A percentile compares a stretch with the other conserved stretches of the same genome.
Evolutionary conservation across 2,113 vertebrate genomes (phyloP).

Genomic region (Holacanthus passer): DNA sequence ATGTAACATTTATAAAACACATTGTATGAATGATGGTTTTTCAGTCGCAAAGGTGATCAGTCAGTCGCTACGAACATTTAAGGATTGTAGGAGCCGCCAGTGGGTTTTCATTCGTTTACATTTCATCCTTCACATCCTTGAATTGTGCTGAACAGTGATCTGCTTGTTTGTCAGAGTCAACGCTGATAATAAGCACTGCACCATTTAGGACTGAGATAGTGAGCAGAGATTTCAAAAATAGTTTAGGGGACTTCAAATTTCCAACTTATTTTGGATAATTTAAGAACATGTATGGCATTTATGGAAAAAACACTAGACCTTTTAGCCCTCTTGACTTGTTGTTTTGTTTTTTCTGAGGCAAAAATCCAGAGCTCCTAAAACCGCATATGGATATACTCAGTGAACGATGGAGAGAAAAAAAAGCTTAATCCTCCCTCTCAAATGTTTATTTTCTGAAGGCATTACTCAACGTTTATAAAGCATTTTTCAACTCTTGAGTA

Average conservation of each 20-base stretch:
- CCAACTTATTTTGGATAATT: constrained; percentile 39
- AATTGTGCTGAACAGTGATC: constrained; percentile 5
- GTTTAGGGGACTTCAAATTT: constrained; percentile 12
- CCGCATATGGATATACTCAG: constrained; percentile 55
- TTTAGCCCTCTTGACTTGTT: constrained; percentile 56
- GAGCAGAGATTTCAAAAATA: constrained; percentile 32
- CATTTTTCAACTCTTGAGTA: constrained; percentile 48
- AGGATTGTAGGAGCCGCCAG: background rate
- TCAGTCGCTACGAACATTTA: background rate
- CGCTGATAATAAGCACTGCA: background rate
- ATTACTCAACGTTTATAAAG: constrained; percentile 56
- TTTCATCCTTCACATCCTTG: constrained; percentile 13
- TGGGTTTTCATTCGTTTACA: background rate
- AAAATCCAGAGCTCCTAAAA: constrained; percentile 40
- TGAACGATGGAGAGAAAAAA: constrained; percentile 21
- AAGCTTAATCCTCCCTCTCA: constrained; percentile 41
- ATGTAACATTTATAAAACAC: background rate
- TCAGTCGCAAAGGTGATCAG: background rate
- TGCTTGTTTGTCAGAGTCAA: constrained; percentile 6
- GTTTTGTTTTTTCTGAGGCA: constrained; percentile 57
- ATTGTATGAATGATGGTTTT: background rate
- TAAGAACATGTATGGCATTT: constrained; percentile 31
- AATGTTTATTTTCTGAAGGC: constrained; percentile 68
- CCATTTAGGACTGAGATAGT: background rate
- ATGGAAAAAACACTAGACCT: constrained; percentile 53